Evolutionary conservation across 2,888 invertebrate species (phyloP).

Genomic region (Dolomedes plantarius): DNA sequence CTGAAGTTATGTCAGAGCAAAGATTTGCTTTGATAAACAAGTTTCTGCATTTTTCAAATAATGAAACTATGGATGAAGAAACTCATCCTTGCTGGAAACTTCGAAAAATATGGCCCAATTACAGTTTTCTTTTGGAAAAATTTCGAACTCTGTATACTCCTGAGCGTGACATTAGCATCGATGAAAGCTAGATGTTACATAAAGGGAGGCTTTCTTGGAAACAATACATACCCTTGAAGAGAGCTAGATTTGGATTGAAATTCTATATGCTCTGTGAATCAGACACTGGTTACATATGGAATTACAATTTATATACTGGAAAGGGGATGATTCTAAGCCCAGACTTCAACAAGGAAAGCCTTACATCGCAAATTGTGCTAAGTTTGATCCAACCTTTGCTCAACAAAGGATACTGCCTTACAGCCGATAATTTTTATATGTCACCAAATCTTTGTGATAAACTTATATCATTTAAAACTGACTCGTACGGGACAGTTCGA

Average conservation of each 20-base stretch:
- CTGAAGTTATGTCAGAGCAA: background rate
- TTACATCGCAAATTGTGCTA: background rate
- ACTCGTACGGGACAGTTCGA: background rate
- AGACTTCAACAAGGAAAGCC: background rate
- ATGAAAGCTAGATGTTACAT: background rate
- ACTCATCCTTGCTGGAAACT: background rate
- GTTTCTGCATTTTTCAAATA: slow-evolving; percentile 7
- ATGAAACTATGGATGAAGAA: background rate
- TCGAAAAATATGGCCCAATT: background rate
- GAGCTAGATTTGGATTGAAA: background rate
- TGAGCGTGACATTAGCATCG: background rate
- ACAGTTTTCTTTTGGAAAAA: background rate
- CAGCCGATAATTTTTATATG: background rate
- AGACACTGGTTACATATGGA: background rate
- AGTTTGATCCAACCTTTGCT: background rate
- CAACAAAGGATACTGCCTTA: background rate
- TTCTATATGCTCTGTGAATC: background rate
- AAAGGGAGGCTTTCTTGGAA: background rate
- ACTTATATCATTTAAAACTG: background rate
- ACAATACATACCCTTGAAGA: background rate
- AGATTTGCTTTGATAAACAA: background rate
- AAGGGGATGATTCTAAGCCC: background rate
- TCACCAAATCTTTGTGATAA: background rate
- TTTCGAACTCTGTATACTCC: background rate
- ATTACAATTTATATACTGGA: background rate